Percentiles rank a stretch among this genome's conserved stretches.
Evolutionary conservation across 2,888 invertebrate genomes (phyloP).

Genomic region (Metallyticus violacea): DNA sequence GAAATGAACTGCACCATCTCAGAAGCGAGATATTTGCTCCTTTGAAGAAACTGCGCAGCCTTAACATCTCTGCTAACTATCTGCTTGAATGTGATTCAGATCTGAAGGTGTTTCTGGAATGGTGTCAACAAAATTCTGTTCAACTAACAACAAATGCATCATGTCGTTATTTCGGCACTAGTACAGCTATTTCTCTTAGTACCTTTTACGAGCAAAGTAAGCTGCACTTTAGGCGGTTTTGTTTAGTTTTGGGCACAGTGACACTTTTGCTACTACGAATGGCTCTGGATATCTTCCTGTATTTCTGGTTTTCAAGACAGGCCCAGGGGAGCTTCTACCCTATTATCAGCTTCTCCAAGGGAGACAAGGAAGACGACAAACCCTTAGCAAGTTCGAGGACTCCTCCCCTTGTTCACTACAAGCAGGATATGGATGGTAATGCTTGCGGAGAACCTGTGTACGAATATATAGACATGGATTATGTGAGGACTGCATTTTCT

Average conservation of each 20-base stretch:
- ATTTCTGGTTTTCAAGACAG: neutral
- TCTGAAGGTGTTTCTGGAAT: neutral
- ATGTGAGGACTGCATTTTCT: neutral
- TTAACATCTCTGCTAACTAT: neutral
- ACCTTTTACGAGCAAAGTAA: neutral
- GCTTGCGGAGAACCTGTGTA: neutral
- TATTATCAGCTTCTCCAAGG: neutral
- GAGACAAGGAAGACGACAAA: neutral
- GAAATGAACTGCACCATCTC: neutral
- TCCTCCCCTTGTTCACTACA: neutral
- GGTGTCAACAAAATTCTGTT: neutral
- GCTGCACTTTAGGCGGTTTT: neutral
- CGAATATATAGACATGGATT: neutral
- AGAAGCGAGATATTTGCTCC: neutral
- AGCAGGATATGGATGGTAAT: neutral
- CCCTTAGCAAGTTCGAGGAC: neutral
- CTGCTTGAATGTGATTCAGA: neutral
- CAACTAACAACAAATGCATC: neutral
- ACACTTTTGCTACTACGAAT: neutral
- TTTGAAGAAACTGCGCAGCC: neutral
- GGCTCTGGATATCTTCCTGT: neutral
- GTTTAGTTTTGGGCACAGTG: neutral
- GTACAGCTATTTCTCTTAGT: neutral
- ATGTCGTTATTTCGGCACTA: neutral
- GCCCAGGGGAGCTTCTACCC: neutral